Percentiles rank a stretch among this genome's conserved stretches.
Evolutionary conservation across 2,113 vertebrate genomes (phyloP).

Genomic region (Carollia perspicillata): DNA sequence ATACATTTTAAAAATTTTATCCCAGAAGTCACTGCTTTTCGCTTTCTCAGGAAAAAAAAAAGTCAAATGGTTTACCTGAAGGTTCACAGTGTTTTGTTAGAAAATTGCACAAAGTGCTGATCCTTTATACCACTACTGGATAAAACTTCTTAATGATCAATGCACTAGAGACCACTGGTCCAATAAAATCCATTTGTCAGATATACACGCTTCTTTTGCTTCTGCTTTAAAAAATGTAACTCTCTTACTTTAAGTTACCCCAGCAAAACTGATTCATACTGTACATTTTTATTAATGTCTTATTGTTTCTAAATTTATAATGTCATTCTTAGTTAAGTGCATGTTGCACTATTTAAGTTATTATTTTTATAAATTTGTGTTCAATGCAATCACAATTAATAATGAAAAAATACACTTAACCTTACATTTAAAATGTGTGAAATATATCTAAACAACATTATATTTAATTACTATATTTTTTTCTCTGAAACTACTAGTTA

Average conservation of each 20-base stretch:
- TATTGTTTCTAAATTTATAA: background rate
- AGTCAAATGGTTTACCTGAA: conserved; percentile 36
- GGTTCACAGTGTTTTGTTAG: background rate
- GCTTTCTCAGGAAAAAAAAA: conserved; percentile 16
- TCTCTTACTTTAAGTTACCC: background rate
- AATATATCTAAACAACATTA: background rate
- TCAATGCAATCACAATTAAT: background rate
- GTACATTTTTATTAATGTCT: background rate
- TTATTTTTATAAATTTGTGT: background rate
- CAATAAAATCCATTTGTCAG: conserved; percentile 17
- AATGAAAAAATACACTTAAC: background rate
- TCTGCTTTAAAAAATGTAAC: background rate
- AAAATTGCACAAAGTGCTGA: conserved; percentile 12
- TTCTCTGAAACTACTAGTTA: background rate
- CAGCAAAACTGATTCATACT: background rate
- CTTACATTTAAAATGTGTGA: background rate
- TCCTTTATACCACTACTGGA: conserved; percentile 16
- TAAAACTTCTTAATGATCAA: conserved; percentile 7
- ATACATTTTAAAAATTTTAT: background rate
- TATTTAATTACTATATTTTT: background rate
- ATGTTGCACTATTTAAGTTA: background rate
- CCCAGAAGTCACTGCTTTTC: conserved; percentile 21
- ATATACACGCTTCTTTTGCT: background rate
- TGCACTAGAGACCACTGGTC: background rate
- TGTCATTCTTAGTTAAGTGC: background rate